A percentile compares a stretch with the other conserved stretches of the same genome.
Conservation (phyloP, 2,888 invertebrate genomes). For the Tiliacea citrago region DNA sequence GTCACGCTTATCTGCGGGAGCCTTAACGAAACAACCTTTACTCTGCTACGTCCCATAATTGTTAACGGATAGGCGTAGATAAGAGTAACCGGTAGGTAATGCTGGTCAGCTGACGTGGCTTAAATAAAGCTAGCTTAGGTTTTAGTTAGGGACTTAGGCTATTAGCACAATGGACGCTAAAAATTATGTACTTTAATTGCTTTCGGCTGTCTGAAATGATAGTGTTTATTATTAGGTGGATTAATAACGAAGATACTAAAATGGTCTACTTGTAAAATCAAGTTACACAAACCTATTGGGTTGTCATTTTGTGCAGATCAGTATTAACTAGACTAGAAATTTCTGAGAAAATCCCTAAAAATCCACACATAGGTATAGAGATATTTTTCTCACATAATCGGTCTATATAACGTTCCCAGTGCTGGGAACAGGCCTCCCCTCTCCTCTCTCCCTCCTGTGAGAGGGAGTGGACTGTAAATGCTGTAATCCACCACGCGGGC, state of each 20-base stretch:
- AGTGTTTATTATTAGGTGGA: neutral
- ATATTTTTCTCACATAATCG: too few species aligned
- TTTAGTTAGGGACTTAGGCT: slow-evolving; percentile 10
- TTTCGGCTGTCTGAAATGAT: slow-evolving; percentile 2
- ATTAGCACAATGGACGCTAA: slow-evolving; percentile 18
- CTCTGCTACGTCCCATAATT: slow-evolving; percentile 70
- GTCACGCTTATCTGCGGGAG: neutral
- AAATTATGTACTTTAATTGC: slow-evolving; percentile 31
- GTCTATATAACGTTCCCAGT: too few species aligned
- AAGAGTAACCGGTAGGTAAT: slow-evolving; percentile 37
- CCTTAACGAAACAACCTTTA: slow-evolving; percentile 66
- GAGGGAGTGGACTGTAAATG: too few species aligned
- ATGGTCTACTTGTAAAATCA: too few species aligned
- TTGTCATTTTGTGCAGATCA: neutral
- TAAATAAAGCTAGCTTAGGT: slow-evolving; percentile 14
- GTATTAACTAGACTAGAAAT: neutral
- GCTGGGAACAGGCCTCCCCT: too few species aligned
- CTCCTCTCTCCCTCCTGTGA: too few species aligned
- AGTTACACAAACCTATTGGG: neutral
- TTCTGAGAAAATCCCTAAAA: neutral
- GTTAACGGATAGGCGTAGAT: slow-evolving; percentile 72
- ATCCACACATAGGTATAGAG: neutral
- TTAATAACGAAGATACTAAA: neutral
- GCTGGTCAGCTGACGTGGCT: slow-evolving; percentile 53
- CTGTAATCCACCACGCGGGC: too few species aligned